Conservation (phyloP, 2,888 invertebrate genomes). For the Lochmaea crataegi region DNA sequence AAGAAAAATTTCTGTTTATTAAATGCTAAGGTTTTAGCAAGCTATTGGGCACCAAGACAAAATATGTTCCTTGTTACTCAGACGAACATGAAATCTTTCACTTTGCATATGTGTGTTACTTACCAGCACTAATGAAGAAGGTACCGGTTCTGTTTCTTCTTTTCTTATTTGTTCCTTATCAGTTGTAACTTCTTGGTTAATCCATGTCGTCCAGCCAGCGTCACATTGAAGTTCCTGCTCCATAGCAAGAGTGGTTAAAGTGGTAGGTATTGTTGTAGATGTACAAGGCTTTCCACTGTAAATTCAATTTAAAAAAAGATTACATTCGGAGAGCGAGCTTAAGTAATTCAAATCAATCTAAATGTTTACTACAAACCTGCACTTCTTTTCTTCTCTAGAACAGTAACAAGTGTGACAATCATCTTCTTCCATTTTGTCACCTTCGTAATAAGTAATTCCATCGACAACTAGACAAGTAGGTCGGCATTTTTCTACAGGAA, state of each 20-base stretch:
- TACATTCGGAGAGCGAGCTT: too few relatives aligned
- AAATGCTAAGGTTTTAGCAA: background rate
- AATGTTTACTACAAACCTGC: slow-evolving; percentile 62
- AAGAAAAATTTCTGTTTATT: slow-evolving; percentile 14
- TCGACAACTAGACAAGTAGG: slow-evolving; percentile 73
- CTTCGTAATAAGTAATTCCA: slow-evolving; percentile 76
- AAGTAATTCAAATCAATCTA: too few relatives aligned
- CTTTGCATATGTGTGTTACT: slow-evolving; percentile 41
- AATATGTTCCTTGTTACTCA: too few relatives aligned
- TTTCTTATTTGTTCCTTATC: slow-evolving; percentile 57
- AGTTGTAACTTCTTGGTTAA: slow-evolving; percentile 70
- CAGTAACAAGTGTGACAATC: slow-evolving; percentile 85
- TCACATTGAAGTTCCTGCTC: slow-evolving; percentile 67
- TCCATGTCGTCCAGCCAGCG: slow-evolving; percentile 85
- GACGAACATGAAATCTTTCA: too few relatives aligned
- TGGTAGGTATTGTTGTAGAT: slow-evolving; percentile 50
- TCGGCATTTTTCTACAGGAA: slow-evolving; percentile 78
- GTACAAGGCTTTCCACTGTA: slow-evolving; percentile 74
- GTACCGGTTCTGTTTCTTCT: slow-evolving; percentile 71
- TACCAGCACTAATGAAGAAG: slow-evolving; percentile 69
- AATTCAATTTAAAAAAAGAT: background rate
- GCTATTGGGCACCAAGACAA: too few relatives aligned
- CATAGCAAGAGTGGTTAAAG: slow-evolving; percentile 47
- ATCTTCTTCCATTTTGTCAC: slow-evolving; percentile 80
- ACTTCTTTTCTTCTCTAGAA: slow-evolving; percentile 75